Percentiles rank a stretch among this genome's conserved stretches.
Conservation (phyloP, 1,140 invertebrate species). For the Drosophila micromelanica region DNA sequence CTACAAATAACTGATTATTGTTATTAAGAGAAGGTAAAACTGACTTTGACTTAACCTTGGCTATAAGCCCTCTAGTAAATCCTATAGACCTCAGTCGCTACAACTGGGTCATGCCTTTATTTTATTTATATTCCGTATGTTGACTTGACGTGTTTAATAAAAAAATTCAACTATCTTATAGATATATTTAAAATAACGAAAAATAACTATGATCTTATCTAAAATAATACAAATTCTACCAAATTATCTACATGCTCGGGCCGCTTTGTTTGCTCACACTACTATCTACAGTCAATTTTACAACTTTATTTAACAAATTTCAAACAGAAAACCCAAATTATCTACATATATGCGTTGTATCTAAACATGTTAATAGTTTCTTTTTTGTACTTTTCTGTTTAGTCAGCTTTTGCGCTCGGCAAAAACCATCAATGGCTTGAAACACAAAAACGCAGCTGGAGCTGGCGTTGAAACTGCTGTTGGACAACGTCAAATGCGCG, state of each 20-base stretch:
- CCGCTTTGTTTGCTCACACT: not conserved
- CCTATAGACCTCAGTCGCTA: too few relatives aligned
- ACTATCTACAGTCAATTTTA: not conserved
- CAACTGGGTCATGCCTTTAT: too few relatives aligned
- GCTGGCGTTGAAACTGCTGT: conserved; percentile 64
- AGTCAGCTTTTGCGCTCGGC: conserved; percentile 18
- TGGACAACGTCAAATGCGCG: conserved; percentile 7
- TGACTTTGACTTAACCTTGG: too few relatives aligned
- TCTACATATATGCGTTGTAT: conserved; percentile 6
- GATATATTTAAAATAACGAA: too few relatives aligned
- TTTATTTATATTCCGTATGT: too few relatives aligned
- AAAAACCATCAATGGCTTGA: conserved; percentile 27
- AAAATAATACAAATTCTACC: not conserved
- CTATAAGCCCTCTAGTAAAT: too few relatives aligned
- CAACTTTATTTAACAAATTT: conserved; percentile 3
- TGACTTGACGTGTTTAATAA: too few relatives aligned
- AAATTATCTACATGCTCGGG: not conserved
- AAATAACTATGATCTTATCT: not conserved
- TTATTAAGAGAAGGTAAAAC: too few relatives aligned
- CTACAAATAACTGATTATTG: too few relatives aligned
- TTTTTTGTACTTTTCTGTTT: conserved; percentile 6
- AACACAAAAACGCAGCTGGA: conserved; percentile 61
- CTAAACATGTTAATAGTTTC: conserved; percentile 18
- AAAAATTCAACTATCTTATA: not conserved
- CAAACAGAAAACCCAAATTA: not conserved